Base-by-base conservation (phyloP, 1,140 invertebrate species). In the Mamestra configurata region DNA sequence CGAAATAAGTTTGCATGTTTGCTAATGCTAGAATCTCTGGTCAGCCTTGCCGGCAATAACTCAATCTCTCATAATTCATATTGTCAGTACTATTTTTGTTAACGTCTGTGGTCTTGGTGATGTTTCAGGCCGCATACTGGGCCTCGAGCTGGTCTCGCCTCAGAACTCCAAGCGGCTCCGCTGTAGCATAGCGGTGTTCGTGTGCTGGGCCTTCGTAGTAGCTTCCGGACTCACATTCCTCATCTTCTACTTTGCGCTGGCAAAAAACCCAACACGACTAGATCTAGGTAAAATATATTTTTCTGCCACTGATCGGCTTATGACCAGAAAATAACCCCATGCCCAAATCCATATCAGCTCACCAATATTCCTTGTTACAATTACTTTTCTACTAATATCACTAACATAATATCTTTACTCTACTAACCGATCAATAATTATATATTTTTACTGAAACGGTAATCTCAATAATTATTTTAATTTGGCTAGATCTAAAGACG, bases 91-190 rank as follows among this genome's bases (percentile, higher is more conserved):
- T 49, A 1, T 49, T n/a, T n/a, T n/a, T 49, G 11, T n/a, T 49
- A n/a, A 49, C 11, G 11, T 3, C 2, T 1, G 11, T 46, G 4
- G 7, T 68, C 22, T 75, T 75, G 70, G 35, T 81, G 15, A 70
- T 92, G 88, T 93, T 93, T 82, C 92, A 94, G 93, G 92, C 89
- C 90, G 86, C 13, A 84, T 93, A 79, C 82, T 92, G 71, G 90
- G 93, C 88, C 89, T 93, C 57, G 90, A 91, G 82, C 77, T 93
- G 88, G 86, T 90, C 80, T 92, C 91, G 46, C 77, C 88, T 31
- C 83, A 85, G 77, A 84, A 87, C 31, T 66, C 84, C 10, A 86
- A 86, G 31, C 83, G 86, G 27, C 82, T 93, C 5, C 89, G 93
- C 68, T 93, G 92, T 85, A 91, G 90, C 79, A 89, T 93, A 18